Percentiles rank a stretch among this genome's conserved stretches.
Conservation (phyloP, 2,888 invertebrate genomes). For the Bimastos eiseni region DNA sequence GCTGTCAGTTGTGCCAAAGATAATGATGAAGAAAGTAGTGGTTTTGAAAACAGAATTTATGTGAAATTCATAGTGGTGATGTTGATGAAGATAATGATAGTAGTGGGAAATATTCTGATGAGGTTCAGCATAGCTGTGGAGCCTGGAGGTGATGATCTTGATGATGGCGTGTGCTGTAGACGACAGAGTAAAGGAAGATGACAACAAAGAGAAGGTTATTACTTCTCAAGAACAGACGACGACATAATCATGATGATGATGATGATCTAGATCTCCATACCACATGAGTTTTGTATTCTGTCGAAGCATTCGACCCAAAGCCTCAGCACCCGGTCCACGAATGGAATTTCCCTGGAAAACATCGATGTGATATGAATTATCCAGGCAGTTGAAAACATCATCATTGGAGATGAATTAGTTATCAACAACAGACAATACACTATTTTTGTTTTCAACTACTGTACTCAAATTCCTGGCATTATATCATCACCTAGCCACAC, state of each 20-base stretch:
- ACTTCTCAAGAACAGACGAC: too few relatives aligned
- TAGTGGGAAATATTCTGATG: too few relatives aligned
- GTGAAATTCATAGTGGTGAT: too few relatives aligned
- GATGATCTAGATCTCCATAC: conserved; percentile 45
- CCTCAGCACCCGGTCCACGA: conserved; percentile 57
- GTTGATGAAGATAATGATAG: too few relatives aligned
- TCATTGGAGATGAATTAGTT: not conserved
- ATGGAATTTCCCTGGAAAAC: conserved; percentile 59
- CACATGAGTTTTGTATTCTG: conserved; percentile 56
- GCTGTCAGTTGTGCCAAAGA: too few relatives aligned
- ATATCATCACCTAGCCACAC: not conserved
- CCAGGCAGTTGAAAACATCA: not conserved
- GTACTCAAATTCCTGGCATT: not conserved
- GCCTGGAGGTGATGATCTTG: too few relatives aligned
- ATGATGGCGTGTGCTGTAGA: too few relatives aligned
- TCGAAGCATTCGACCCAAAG: conserved; percentile 56
- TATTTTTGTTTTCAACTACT: not conserved
- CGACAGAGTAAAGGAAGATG: too few relatives aligned
- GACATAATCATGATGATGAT: not conserved
- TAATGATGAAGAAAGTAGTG: too few relatives aligned
- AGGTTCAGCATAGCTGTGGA: too few relatives aligned
- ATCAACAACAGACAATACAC: not conserved
- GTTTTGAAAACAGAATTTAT: too few relatives aligned
- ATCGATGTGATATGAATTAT: not conserved
- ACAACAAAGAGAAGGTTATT: too few relatives aligned